Conservation (phyloP, 2,797 vertebrate genomes). For the Hoplostethus atlanticus region DNA sequence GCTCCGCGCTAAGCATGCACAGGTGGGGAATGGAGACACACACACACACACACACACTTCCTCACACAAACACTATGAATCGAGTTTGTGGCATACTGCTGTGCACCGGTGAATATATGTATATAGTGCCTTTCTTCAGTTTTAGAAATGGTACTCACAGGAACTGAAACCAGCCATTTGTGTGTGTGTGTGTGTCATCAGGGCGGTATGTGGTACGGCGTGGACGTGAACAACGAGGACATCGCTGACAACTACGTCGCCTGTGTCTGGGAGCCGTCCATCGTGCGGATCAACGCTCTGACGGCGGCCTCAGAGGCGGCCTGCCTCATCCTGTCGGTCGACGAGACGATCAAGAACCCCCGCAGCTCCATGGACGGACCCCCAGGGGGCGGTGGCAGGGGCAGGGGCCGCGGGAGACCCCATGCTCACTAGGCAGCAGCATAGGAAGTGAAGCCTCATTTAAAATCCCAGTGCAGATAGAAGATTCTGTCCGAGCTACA, state of each 20-base stretch:
- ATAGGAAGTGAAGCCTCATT: conserved; percentile 6
- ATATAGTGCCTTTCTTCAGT: neutral
- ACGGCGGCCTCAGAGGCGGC: conserved; percentile 95
- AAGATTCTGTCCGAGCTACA: neutral
- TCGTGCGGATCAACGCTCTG: conserved; percentile 94
- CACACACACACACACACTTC: neutral
- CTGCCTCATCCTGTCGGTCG: conserved; percentile 95
- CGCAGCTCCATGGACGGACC: conserved; percentile 86
- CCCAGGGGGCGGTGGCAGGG: conserved; percentile 77
- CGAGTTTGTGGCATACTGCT: too few relatives aligned
- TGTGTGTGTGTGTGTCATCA: conserved; percentile 52
- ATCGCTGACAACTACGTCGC: conserved; percentile 93
- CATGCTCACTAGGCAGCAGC: conserved; percentile 82
- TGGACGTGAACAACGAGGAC: conserved; percentile 96
- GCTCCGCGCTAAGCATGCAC: conserved; percentile 94
- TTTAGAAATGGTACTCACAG: neutral
- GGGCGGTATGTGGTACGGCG: conserved; percentile 95
- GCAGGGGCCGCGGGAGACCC: conserved; percentile 87
- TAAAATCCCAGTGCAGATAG: conserved; percentile 39
- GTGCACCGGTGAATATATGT: too few relatives aligned
- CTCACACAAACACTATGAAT: too few relatives aligned
- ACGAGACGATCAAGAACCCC: conserved; percentile 98
- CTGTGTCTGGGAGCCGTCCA: conserved; percentile 95
- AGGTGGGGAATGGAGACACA: conserved; percentile 80
- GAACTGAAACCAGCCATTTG: too few relatives aligned